Conservation (phyloP, 2,888 invertebrate genomes). For the Microctonus brassicae region DNA sequence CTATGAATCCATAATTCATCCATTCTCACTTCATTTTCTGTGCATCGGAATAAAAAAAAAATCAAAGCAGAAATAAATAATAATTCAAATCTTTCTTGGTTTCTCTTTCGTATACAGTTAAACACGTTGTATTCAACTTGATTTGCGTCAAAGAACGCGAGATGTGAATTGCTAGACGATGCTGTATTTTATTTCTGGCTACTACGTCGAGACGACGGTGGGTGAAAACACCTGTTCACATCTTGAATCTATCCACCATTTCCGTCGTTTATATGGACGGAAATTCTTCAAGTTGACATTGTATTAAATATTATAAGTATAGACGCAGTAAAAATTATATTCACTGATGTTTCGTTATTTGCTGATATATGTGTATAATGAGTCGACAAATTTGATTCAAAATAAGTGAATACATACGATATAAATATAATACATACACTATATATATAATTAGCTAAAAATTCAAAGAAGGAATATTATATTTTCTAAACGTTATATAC, state of each 20-base stretch:
- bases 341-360: too few species aligned
- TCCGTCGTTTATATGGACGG: constrained; percentile 6
- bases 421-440: neutral
- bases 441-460: neutral
- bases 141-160: constrained; percentile 30
- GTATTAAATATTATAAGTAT: neutral
- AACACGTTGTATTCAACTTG: neutral
- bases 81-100: neutral
- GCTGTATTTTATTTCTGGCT: constrained; percentile 55
- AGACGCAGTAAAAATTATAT: too few species aligned
- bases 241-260: constrained; percentile 18
- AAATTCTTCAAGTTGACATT: neutral
- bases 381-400: neutral
- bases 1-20: neutral
- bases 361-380: neutral
- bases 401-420: neutral
- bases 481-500: neutral
- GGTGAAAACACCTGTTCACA: constrained; percentile 62
- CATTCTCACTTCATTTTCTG: neutral
- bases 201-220: constrained; percentile 58
- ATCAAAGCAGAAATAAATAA: neutral
- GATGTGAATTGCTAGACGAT: constrained; percentile 20
- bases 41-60: neutral
- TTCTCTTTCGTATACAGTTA: neutral
- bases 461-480: neutral